Evolutionary conservation across 2,113 vertebrate species (phyloP), one percentile per base, ranked within the genome.

Genomic region (Gorilla gorilla): DNA sequence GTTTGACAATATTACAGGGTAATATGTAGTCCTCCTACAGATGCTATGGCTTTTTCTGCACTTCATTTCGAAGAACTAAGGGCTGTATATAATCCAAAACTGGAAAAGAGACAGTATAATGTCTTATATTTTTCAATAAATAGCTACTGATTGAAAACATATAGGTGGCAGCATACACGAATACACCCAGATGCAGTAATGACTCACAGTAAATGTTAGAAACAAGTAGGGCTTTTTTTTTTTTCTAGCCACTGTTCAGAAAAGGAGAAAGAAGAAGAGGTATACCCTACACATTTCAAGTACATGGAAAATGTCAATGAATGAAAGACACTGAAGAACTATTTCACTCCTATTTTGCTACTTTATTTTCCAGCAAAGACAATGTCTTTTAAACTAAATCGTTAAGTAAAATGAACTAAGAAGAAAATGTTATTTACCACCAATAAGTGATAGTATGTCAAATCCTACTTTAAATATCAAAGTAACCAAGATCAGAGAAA

Each of bases 11-110:
- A 79, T 64, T 52, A 59, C 25, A 23, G 32, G 25, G n/a, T 61
- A 94, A 52, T 38, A 3, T 48, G 0, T 45, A 90, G 48, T n/a
- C 66, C 17, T 79, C 59, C 27, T 32, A 64, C 27, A 64, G 61
- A 64, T 11, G 70, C 84, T 40, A 48, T 72, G 48, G 23, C 5
- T 93, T 66, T 93, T 89, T 89, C 50, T 86, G 16, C 66, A 81
- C 73, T 94, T 97, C 14, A 96, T 23, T 78, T 96, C 50, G 95
- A 70, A 89, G 96, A 86, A 35, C 55, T 90, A 92, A 93, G 40
- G 61, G 35, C 22, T 38, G 20, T 68, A 82, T 40, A 86, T 75
- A 75, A 96, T 27, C 16, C 38, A 30, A 96, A 95, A 82, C 20
- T 83, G 32, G 18, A 81, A 82, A 75, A 27, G 2, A 30, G 25